Evolutionary conservation across 2,113 vertebrate genomes (phyloP), one percentile per base, ranked within the genome.

Genomic region (Ctenomys sociabilis): DNA sequence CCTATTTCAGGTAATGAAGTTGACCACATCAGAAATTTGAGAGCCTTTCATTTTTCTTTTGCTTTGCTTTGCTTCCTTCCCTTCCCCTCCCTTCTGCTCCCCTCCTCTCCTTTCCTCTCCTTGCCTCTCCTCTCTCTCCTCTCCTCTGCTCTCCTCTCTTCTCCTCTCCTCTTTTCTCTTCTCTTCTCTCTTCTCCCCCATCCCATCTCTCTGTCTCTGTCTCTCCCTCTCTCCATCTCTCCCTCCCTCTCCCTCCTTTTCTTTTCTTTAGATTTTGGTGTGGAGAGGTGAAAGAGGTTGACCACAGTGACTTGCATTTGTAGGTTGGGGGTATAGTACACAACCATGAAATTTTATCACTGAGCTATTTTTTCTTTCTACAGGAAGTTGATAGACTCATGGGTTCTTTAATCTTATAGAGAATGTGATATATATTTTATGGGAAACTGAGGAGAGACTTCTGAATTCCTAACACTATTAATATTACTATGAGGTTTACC

Each of bases 371-470:
- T 52, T 70, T 81, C 43, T 77, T 96, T 57, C 75, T 11, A 12
- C 26, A 59, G 95, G 54, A 85, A 87, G 24, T 89, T 45, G 35
- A 10, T 75, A 91, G 61, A 61, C 52, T 88, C 54, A 91, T 59
- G 32, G 64, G 32, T 68, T 35, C 37, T 8, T 90, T 89, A 54
- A 43, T 64, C 7, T 83, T 75, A 40, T 14, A 7, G 32, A 83
- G 85, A 54, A 49, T 6, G 59, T 14, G 72, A 45, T 52, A 45
- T 54, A 16, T 72, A 57, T 85, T 92, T 77, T 66, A n/a, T n/a
- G 57, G 77, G 35, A 95, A 95, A 91, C 75, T 45, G 59, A 78
- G 30, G 52, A 22, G 73, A 68, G 52, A 45, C 78, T 72, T 95
- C 72, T 86, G 14, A 85, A 64, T 96, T 90, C 81, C 61, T 82